These are phyloP conservation scores for Nesoenas mayeri DNA, from an alignment of 2,113 vertebrate genomes.

Conservation along the genomic window DNA sequence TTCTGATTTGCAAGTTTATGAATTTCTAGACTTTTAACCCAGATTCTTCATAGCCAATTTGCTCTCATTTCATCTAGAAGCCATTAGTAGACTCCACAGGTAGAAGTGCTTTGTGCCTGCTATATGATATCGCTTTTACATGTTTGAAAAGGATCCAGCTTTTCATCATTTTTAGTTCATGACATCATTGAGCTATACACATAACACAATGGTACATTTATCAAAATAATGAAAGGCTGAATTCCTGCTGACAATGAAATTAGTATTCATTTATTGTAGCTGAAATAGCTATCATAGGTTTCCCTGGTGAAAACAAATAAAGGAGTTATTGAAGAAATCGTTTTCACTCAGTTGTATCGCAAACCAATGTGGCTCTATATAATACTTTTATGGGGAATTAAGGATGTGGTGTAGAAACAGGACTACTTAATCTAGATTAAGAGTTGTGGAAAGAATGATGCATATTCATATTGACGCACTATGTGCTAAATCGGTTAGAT, in stretches of 20 bases:
- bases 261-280: constrained; percentile 18
- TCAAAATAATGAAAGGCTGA: constrained; percentile 46
- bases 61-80: constrained; percentile 34
- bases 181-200: constrained; percentile 15
- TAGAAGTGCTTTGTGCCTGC: constrained; percentile 14
- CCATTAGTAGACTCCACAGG: constrained; percentile 32
- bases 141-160: constrained; percentile 25
- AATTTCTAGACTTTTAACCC: constrained; percentile 62
- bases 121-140: constrained; percentile 14
- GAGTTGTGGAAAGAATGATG: background rate
- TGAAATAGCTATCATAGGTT: constrained; percentile 11
- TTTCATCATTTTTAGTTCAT: constrained; percentile 49
- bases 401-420: background rate
- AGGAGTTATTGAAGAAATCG: background rate
- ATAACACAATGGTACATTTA: constrained; percentile 9
- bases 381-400: background rate
- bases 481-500: background rate
- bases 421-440: background rate
- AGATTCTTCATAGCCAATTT: constrained; percentile 36
- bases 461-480: background rate
- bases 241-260: constrained; percentile 53
- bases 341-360: background rate
- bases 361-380: background rate
- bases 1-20: constrained; percentile 68
- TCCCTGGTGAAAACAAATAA: constrained; percentile 9